These are phyloP conservation scores for Porites divaricata DNA, from an alignment of 92 coral and sea anemone genomes.

Conservation along the genomic window DNA sequence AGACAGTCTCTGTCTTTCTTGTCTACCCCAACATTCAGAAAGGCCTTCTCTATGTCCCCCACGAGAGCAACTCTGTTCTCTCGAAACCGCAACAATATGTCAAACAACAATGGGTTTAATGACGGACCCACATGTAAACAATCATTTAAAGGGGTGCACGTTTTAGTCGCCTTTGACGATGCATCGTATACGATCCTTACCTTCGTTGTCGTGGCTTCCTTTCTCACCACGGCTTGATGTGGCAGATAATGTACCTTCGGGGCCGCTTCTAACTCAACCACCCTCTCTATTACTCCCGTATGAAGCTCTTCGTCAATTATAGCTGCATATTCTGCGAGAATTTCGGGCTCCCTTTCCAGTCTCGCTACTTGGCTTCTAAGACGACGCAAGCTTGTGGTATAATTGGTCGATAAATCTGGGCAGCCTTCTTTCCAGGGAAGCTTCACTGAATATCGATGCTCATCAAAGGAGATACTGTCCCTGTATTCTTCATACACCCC, in stretches of 20 bases:
- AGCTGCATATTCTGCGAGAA: conserved; percentile 3
- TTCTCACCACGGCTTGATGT: conserved; percentile 52
- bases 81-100: conserved; percentile 48
- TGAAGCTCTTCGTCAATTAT: conserved; percentile 50
- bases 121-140: conserved; percentile 67
- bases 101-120: conserved; percentile 45
- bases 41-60: conserved; percentile 29
- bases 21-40: conserved; percentile 6
- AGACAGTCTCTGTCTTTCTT: conserved; percentile 6
- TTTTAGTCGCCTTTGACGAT: conserved; percentile 28
- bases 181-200: conserved; percentile 54
- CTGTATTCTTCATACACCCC: conserved; percentile 56
- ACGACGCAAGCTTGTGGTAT: conserved; percentile 9
- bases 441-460: conserved; percentile 30
- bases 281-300: conserved; percentile 52
- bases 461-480: conserved; percentile 32
- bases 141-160: conserved; percentile 52
- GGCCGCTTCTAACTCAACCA: conserved; percentile 38
- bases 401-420: conserved; percentile 21
- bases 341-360: conserved; percentile 24
- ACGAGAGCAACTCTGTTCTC: conserved; percentile 29
- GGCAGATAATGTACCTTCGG: conserved; percentile 53
- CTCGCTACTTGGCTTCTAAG: conserved; percentile 26
- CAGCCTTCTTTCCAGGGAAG: conserved; percentile 47
- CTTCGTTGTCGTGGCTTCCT: conserved; percentile 51